Percentiles rank a stretch among this genome's conserved stretches.
Evolutionary conservation across 64 coral and sea anemone genomes (phyloP).

Genomic region (Cladopsammia gracilis): DNA sequence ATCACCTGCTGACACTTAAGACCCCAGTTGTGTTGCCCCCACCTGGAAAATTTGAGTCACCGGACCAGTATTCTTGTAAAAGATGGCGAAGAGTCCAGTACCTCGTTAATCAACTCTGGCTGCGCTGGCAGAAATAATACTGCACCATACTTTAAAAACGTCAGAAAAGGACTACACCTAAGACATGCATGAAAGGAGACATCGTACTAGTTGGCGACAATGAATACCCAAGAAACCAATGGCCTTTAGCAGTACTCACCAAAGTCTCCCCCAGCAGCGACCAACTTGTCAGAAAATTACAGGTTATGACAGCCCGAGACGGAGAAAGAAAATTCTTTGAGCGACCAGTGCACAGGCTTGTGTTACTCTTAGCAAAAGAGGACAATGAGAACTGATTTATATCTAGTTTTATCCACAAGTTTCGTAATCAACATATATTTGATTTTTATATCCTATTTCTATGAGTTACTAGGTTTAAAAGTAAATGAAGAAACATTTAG

Average conservation of each 20-base stretch:
- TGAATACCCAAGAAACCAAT: constrained; percentile 47
- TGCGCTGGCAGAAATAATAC: constrained; percentile 54
- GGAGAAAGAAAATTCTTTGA: constrained; percentile 50
- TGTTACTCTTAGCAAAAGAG: constrained; percentile 43
- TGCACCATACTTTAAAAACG: constrained; percentile 37
- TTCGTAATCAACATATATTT: neutral
- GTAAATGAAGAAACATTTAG: constrained; percentile 22
- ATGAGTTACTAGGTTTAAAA: neutral
- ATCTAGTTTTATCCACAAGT: neutral
- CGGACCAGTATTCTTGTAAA: constrained; percentile 42
- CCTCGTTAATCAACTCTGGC: constrained; percentile 59
- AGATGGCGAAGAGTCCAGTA: constrained; percentile 66
- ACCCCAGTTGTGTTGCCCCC: constrained; percentile 37
- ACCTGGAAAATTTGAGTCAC: constrained; percentile 47
- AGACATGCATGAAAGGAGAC: constrained; percentile 25
- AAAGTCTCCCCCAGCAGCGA: constrained; percentile 50
- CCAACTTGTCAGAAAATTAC: constrained; percentile 53
- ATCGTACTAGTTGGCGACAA: constrained; percentile 34
- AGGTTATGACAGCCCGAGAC: constrained; percentile 32
- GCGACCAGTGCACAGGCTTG: constrained; percentile 63
- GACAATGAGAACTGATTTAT: constrained; percentile 31
- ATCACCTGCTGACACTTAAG: constrained; percentile 37
- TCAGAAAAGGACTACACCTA: constrained; percentile 27
- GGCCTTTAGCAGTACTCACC: constrained; percentile 49
- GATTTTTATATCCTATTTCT: neutral